Percentiles rank a stretch among this genome's conserved stretches.
Evolutionary conservation across 2,888 invertebrate species (phyloP).

Genomic region (Ectropis crepuscularia): DNA sequence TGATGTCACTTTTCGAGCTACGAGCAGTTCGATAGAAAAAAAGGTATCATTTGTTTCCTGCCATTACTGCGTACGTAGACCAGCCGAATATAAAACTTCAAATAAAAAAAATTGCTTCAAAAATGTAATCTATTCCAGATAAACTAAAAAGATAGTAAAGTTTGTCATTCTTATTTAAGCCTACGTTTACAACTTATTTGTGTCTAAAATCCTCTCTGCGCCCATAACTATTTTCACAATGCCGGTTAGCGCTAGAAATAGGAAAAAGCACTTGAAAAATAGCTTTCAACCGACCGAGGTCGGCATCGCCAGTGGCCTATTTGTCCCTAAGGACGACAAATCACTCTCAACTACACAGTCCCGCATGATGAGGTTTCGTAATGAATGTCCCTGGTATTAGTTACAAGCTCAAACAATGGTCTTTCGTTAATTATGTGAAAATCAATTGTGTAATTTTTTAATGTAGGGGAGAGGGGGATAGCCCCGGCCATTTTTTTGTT

Average conservation of each 20-base stretch:
- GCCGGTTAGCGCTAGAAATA: constrained; percentile 22
- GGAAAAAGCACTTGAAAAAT: constrained; percentile 43
- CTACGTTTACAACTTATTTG: constrained; percentile 2
- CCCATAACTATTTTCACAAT: constrained; percentile 20
- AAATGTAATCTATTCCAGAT: too few species aligned
- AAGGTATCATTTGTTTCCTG: too few species aligned
- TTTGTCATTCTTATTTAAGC: background rate
- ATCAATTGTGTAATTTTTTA: background rate
- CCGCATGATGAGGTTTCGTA: constrained; percentile 55
- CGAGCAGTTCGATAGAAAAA: too few species aligned
- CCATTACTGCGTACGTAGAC: too few species aligned
- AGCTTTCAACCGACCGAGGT: constrained; percentile 36
- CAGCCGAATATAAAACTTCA: too few species aligned
- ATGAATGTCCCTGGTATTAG: constrained; percentile 48
- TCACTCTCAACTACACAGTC: constrained; percentile 52
- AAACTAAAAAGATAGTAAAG: background rate
- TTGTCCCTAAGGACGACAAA: constrained; percentile 53
- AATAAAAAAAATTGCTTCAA: too few species aligned
- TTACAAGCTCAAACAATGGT: constrained; percentile 28
- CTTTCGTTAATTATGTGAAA: constrained; percentile 14
- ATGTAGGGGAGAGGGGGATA: background rate
- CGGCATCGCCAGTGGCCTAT: constrained; percentile 44
- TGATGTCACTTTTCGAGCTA: too few species aligned
- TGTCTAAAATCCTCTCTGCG: constrained; percentile 6
- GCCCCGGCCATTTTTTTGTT: too few species aligned